Percentiles rank a stretch among this genome's conserved stretches.
Evolutionary conservation across 2,888 invertebrate species (phyloP).

Genomic region (Heteromurus nitidus): DNA sequence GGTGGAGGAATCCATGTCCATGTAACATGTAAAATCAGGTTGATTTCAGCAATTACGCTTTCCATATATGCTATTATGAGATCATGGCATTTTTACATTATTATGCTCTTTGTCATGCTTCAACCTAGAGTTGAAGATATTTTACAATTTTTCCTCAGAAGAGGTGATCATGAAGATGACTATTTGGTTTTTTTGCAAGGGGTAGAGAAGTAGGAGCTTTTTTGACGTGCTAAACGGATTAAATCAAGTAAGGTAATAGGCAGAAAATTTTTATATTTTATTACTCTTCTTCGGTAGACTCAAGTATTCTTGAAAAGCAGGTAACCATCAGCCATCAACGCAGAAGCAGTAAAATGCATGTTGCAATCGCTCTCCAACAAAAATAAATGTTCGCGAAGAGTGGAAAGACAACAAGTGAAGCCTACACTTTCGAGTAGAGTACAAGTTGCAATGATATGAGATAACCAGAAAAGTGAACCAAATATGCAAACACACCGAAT

Average conservation of each 20-base stretch:
- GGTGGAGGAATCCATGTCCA: conserved; percentile 26
- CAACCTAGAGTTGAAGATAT: not conserved
- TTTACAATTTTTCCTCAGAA: conserved; percentile 3
- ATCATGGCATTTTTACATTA: conserved; percentile 46
- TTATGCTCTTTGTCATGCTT: conserved; percentile 39
- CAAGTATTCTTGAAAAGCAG: not conserved
- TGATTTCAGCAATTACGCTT: conserved; percentile 56
- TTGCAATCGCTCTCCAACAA: conserved; percentile 15
- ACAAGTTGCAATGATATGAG: conserved; percentile 32
- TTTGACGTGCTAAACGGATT: conserved; percentile 51
- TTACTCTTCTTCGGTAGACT: too few relatives aligned
- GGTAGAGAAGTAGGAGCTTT: conserved; percentile 9
- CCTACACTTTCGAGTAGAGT: conserved; percentile 36
- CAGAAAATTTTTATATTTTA: not conserved
- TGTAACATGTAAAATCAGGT: conserved; percentile 46
- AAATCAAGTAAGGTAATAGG: conserved; percentile 46
- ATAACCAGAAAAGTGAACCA: conserved; percentile 40
- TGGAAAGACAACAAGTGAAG: conserved; percentile 9
- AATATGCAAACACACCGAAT: conserved; percentile 24
- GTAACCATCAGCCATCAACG: too few relatives aligned
- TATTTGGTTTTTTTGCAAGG: not conserved
- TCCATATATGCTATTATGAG: conserved; percentile 52
- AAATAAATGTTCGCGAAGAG: conserved; percentile 22
- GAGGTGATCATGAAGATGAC: not conserved
- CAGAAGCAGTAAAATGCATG: conserved; percentile 11